Evolutionary conservation across 2,113 vertebrate genomes (phyloP).

Genomic region (Malurus melanocephalus): DNA sequence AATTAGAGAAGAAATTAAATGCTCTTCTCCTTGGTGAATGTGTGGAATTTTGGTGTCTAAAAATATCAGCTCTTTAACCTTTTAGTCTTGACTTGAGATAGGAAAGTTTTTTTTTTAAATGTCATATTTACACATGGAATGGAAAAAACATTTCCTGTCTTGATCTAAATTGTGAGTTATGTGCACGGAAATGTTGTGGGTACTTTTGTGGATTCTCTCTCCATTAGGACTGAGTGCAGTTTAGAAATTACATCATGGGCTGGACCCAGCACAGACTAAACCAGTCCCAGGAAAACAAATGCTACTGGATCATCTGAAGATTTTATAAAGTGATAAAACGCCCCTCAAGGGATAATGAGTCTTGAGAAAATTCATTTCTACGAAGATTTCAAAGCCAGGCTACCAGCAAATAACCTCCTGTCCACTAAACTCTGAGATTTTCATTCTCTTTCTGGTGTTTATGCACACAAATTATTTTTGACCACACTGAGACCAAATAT

Average conservation of each 20-base stretch:
- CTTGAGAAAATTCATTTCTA: slow-evolving; percentile 19
- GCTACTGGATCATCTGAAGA: neutral
- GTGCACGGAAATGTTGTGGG: slow-evolving; percentile 17
- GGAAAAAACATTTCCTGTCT: slow-evolving; percentile 49
- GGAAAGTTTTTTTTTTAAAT: slow-evolving; percentile 12
- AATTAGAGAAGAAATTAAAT: neutral
- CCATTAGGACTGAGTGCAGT: neutral
- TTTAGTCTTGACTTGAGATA: slow-evolving; percentile 25
- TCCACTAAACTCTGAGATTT: neutral
- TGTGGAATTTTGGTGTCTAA: slow-evolving; percentile 13
- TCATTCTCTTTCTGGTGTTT: neutral
- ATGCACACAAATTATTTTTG: slow-evolving; percentile 2
- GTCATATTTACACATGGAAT: slow-evolving; percentile 38
- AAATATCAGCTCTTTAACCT: slow-evolving; percentile 14
- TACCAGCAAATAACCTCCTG: neutral
- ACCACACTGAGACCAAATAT: neutral
- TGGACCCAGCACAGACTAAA: neutral
- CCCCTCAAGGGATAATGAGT: neutral
- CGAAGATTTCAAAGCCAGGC: neutral
- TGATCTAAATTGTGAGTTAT: slow-evolving; percentile 43
- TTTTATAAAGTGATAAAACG: slow-evolving; percentile 28
- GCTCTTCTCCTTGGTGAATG: neutral
- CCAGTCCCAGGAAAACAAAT: slow-evolving; percentile 9
- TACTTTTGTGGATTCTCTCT: slow-evolving; percentile 33
- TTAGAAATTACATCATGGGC: slow-evolving; percentile 33